Evolutionary conservation across 2,113 vertebrate genomes (phyloP), one percentile per base, ranked within the genome.

Genomic region (Hymenochirus boettgeri): DNA sequence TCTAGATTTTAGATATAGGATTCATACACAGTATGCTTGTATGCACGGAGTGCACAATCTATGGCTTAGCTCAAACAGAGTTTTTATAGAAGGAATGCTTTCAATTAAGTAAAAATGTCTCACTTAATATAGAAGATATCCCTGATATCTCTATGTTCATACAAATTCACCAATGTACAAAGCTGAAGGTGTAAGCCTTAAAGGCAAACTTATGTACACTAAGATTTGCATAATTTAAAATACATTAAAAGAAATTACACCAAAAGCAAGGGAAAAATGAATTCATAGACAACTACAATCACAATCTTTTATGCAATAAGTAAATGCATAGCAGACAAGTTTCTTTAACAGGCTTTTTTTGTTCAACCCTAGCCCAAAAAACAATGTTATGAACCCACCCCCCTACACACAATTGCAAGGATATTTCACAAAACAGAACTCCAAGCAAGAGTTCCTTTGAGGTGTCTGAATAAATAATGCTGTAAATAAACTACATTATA

Each of bases 391-490:
- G 60, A 21, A 22, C 39, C 8, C 3, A 48, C 7, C 56, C 31
- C 7, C 72, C 29, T 21, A 39, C 33, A 24, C 63, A 67, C 65
- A 58, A 57, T 37, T 42, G 47, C 46, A 21, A 39, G 18, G 35
- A 59, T 18, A 51, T 70, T 65, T 62, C 22, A 46, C 62, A 76
- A 79, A n/a, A 79, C 46, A 55, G 71, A 70, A 7, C 42, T 64
- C 73, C 65, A 78, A 73, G 72, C 74, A 70, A 79, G 76, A 70
- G 74, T 65, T 73, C 76, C 74, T 85, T 87, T 79, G 76, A 57
- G 4, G 77, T 74, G 67, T 80, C 79, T 77, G 79, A 89, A 89
- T 89, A 89, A 89, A 87, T 89, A 87, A 89, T 77, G 86, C 83
- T 80, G 80, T 81, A 85, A 86, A 87, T 85, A 85, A 87, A 87